These are phyloP conservation scores for Helicoverpa assulta DNA, from an alignment of 2,888 invertebrate species.

Conservation along the genomic window DNA sequence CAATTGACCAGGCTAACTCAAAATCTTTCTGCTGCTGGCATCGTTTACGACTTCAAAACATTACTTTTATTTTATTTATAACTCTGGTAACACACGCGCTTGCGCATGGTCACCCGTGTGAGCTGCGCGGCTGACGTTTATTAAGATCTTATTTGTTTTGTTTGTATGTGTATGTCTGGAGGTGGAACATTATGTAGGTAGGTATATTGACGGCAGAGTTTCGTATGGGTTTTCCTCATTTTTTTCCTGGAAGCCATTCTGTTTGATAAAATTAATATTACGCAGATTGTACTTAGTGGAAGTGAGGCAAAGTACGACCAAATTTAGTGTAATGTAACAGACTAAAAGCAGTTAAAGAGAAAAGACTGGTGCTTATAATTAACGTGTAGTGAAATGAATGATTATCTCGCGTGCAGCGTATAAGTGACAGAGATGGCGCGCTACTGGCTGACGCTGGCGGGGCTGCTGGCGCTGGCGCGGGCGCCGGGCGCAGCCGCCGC, in stretches of 20 bases:
- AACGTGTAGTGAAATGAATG: constrained; percentile 17
- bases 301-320: constrained; percentile 2
- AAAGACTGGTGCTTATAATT: not conserved
- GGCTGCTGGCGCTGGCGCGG: not conserved
- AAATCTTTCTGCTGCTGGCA: too few relatives aligned
- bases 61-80: too few relatives aligned
- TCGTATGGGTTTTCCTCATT: constrained; percentile 44
- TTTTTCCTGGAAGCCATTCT: constrained; percentile 36
- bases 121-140: not conserved
- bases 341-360: not conserved
- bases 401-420: not conserved
- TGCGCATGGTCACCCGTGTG: not conserved
- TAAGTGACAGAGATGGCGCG: constrained; percentile 9
- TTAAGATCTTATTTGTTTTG: not conserved
- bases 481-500: constrained; percentile 8
- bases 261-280: constrained; percentile 4
- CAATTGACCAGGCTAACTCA: too few relatives aligned
- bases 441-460: not conserved
- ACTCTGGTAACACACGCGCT: not conserved
- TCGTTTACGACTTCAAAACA: too few relatives aligned
- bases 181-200: not conserved
- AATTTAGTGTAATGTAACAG: not conserved
- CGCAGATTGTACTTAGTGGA: constrained; percentile 25
- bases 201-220: constrained; percentile 10
- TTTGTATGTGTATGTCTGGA: not conserved